A percentile compares a stretch with the other conserved stretches of the same genome.
Evolutionary conservation across 2,113 vertebrate species (phyloP).

Genomic region (Clarias gariepinus): DNA sequence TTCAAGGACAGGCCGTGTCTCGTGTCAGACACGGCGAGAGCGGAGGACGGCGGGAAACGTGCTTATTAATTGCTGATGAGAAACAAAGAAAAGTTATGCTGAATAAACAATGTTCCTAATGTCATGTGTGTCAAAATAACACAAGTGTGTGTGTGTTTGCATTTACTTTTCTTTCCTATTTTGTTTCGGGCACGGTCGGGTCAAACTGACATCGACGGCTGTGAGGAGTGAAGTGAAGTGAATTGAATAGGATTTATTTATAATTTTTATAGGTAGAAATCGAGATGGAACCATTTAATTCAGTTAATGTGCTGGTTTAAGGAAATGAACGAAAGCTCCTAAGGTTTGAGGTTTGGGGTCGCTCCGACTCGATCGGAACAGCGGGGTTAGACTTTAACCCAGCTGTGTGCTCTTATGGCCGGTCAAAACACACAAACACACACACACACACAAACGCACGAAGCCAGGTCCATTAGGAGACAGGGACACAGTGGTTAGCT

Average conservation of each 20-base stretch:
- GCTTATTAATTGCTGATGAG: conserved; percentile 43
- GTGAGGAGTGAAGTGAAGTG: not conserved
- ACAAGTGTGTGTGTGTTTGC: too few species aligned
- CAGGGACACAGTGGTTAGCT: not conserved
- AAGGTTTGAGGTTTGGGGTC: not conserved
- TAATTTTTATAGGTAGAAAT: not conserved
- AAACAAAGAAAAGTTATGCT: too few species aligned
- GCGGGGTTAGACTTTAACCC: not conserved
- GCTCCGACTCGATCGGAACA: not conserved
- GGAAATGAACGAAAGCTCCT: not conserved
- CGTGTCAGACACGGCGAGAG: conserved; percentile 12
- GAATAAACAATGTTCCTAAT: too few species aligned
- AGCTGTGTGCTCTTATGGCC: not conserved
- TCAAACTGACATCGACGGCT: not conserved
- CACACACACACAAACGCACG: not conserved
- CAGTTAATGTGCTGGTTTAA: not conserved
- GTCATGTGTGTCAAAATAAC: too few species aligned
- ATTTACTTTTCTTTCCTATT: not conserved
- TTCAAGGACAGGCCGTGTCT: conserved; percentile 37
- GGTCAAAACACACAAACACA: not conserved
- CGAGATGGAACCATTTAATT: not conserved
- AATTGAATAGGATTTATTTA: not conserved
- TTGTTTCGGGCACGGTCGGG: not conserved
- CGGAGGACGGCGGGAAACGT: conserved; percentile 18
- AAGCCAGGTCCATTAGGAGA: not conserved